These are phyloP conservation scores for Diploscapter pachys DNA, from an alignment of 1,140 invertebrate species.

Conservation along the genomic window DNA sequence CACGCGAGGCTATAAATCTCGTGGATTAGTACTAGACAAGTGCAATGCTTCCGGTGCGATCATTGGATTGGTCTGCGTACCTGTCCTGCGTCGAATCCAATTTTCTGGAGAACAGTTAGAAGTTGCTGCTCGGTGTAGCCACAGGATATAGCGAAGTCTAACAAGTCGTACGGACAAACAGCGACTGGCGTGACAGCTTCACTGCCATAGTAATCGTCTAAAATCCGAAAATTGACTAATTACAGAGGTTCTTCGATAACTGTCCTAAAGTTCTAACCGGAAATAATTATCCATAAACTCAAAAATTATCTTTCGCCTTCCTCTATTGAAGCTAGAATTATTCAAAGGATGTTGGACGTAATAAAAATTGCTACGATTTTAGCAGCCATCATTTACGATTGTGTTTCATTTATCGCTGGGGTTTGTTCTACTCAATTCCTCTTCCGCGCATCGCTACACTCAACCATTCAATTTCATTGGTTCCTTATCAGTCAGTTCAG, in stretches of 20 bases:
- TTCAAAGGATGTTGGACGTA: neutral
- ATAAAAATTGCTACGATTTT: neutral
- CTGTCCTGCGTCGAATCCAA: slow-evolving; percentile 40
- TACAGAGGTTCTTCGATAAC: neutral
- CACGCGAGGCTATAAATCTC: too few relatives aligned
- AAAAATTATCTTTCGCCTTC: neutral
- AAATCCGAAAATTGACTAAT: neutral
- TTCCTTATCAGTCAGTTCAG: neutral
- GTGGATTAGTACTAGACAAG: too few relatives aligned
- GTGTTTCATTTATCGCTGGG: too few relatives aligned
- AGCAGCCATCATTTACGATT: too few relatives aligned
- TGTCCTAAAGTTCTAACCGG: neutral
- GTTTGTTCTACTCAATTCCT: too few relatives aligned
- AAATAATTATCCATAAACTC: neutral
- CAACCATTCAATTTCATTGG: neutral
- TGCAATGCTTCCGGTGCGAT: neutral
- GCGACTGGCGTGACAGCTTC: slow-evolving; percentile 3
- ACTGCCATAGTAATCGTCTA: neutral
- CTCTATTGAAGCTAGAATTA: neutral
- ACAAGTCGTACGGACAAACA: slow-evolving; percentile 3
- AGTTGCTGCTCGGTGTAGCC: slow-evolving; percentile 41
- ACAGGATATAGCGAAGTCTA: slow-evolving; percentile 43
- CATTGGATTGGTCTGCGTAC: neutral
- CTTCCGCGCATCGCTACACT: too few relatives aligned
- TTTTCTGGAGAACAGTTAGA: slow-evolving; percentile 30